Evolutionary conservation across 1,140 invertebrate genomes (phyloP), one percentile per base, ranked within the genome.

Genomic region (Pogonognathellus flavescens): DNA sequence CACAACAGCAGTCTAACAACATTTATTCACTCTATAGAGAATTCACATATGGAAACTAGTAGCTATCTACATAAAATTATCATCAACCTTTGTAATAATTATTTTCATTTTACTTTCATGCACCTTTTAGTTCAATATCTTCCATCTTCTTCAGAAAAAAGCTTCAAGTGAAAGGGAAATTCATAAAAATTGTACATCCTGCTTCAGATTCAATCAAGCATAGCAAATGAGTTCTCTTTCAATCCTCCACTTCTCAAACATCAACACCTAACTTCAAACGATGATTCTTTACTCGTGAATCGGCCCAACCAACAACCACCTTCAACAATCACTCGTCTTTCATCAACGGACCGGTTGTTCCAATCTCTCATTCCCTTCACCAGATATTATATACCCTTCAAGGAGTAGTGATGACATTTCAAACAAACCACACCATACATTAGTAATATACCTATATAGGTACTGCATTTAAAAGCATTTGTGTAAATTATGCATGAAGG

Each of bases 181-280:
- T 66, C 31, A 76, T 76, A 76, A 76, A 76, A 76, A 76, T 76
- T 31, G 14, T 41, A 76, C 70, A 76, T 76, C 70, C 70, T 76
- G 70, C 70, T 76, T 14, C n/a, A 76, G 70, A 76, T 76, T 76
- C 70, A 76, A 76, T 76, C 70, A 76, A 76, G 41, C 70, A 76
- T 76, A 76, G 31, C 41, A 76, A 76, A 76, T 76, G 70, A 76
- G 41, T 76, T 76, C 70, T 76, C 70, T 50, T 76, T 76, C 20
- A 41, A 41, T 41, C 6, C 31, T 41, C 31, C 1, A 41, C 62
- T 66, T 20, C 62, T 66, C 14, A 49, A 49, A 14, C 70, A 76
- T 76, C 70, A 76, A 76, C 31, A 76, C 41, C 11, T 50, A 18
- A 76, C 31, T 66, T 25, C 20, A 25, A 14, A 14, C 22, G 13